Conservation (phyloP, 30 jellyfish, hydroid and myxozoan species). For the Catostylus mosaicus region DNA sequence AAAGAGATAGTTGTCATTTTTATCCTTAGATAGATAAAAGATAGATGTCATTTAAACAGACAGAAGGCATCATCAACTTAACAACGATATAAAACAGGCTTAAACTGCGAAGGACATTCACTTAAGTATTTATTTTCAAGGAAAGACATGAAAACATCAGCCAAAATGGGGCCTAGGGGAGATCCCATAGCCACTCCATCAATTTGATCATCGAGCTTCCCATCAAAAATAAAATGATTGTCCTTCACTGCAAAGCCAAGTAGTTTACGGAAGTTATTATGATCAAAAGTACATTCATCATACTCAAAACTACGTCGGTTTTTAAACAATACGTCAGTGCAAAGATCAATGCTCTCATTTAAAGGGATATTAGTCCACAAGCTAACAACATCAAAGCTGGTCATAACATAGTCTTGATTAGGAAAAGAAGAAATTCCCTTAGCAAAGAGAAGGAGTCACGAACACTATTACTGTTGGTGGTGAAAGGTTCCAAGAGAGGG, state of each 20-base stretch:
- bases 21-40: neutral
- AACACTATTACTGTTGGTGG: neutral
- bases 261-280: neutral
- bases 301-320: neutral
- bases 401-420: neutral
- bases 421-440: neutral
- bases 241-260: neutral
- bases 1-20: neutral
- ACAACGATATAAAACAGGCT: neutral
- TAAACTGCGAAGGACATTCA: neutral
- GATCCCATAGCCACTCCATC: conserved; percentile 40
- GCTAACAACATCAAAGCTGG: neutral
- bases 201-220: neutral
- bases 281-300: neutral
- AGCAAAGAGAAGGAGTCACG: neutral
- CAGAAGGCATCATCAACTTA: neutral
- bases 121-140: neutral
- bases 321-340: neutral
- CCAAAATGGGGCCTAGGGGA: conserved; percentile 41
- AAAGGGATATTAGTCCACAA: neutral
- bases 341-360: neutral
- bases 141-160: neutral
- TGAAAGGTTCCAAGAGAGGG: neutral
- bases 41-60: neutral
- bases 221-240: neutral